Evolutionary conservation across 2,113 vertebrate species (phyloP), one percentile per base, ranked within the genome.

Genomic region (Alces alces): DNA sequence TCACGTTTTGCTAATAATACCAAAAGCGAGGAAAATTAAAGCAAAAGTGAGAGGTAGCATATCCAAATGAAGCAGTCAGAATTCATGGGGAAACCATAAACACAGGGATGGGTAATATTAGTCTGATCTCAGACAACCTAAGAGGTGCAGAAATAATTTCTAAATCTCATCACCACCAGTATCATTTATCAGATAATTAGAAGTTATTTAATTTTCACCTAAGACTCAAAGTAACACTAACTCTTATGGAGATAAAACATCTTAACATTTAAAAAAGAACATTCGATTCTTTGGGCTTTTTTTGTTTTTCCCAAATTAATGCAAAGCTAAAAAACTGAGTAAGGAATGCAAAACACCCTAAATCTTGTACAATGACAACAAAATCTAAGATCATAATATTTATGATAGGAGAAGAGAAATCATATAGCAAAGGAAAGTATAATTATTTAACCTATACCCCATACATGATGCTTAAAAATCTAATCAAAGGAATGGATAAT

Each of bases 131-230:
- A 97, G 33, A 64, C 66, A 60, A 91, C 17, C 19, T 92, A 83
- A 54, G 43, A 97, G 27, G 15, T 95, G 50, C 54, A 97, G 39
- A 92, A 95, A 73, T 70, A 94, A 91, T 79, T 95, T 94, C 91
- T 76, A 96, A 89, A 89, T 93, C 52, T 92, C 57, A 95, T 83
- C 90, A 92, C n/a, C 92, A 82, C 28, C 52, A 89, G 33, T 57
- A 96, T 95, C 43, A 87, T 66, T 96, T 52, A 95, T 50, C 47
- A 94, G 54, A 60, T 57, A 93, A 91, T 55, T 52, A 92, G 80
- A 47, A 93, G 14, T 95, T 95, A 91, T 52, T 91, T 96, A 93
- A 93, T 96, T 97, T 96, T 94, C 91, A 97, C 43, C 61, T 88
- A 91, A 85, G 43, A 14, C 36, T 95, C 78, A 86, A 83, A 78